Evolutionary conservation across 2,888 invertebrate genomes (phyloP).

Genomic region (Amphipoea lucens): DNA sequence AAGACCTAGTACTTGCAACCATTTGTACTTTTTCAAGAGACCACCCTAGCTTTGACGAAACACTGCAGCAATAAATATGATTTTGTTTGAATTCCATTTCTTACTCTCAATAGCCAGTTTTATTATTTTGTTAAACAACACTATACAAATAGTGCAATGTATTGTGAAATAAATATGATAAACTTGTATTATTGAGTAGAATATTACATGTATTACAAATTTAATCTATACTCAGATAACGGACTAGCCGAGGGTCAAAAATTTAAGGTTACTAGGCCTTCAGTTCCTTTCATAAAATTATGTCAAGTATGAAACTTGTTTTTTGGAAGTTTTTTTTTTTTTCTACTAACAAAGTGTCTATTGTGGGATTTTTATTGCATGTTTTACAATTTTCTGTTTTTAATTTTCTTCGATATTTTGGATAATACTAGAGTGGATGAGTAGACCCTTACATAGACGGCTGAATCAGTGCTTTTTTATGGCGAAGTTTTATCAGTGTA

Average conservation of each 20-base stretch:
- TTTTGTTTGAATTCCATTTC: conserved; percentile 30
- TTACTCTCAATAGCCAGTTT: conserved; percentile 25
- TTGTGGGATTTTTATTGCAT: conserved; percentile 57
- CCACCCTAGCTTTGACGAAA: conserved; percentile 49
- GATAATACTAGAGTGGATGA: background rate
- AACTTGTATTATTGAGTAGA: conserved; percentile 37
- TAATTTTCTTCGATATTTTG: conserved; percentile 11
- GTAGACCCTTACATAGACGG: background rate
- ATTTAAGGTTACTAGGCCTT: conserved; percentile 64
- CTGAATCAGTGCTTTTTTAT: conserved; percentile 14
- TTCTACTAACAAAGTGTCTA: conserved; percentile 64
- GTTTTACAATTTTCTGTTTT: background rate
- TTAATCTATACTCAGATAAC: conserved; percentile 42
- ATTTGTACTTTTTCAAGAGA: conserved; percentile 63
- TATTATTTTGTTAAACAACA: conserved; percentile 36
- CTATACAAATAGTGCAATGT: conserved; percentile 45
- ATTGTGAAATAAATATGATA: conserved; percentile 50
- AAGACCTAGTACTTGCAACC: conserved; percentile 64
- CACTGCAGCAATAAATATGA: conserved; percentile 28
- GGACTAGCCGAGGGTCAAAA: conserved; percentile 56
- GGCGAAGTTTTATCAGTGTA: background rate
- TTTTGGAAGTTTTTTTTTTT: conserved; percentile 68
- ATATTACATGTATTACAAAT: conserved; percentile 41
- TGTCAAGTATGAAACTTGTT: conserved; percentile 67
- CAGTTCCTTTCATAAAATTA: conserved; percentile 60